These are phyloP conservation scores for Apocrypta bakeri DNA, from an alignment of 1,140 invertebrate genomes.

Conservation along the genomic window DNA sequence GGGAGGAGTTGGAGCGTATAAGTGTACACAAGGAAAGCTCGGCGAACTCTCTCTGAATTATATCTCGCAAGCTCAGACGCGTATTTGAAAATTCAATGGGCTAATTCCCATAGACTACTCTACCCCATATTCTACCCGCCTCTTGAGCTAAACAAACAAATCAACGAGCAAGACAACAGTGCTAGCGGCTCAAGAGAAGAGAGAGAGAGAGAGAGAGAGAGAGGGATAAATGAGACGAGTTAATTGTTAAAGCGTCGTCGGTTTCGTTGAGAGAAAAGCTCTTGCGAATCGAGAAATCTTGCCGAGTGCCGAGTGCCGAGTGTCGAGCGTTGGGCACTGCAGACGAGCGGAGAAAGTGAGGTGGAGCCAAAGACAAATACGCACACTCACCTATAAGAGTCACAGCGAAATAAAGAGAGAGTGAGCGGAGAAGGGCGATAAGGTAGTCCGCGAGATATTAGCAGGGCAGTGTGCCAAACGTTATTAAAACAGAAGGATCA, in stretches of 20 bases:
- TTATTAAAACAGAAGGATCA: slow-evolving; percentile 59
- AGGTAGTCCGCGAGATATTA: slow-evolving; percentile 52
- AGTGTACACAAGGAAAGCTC: no score
- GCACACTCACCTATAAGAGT: not conserved
- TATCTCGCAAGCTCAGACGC: not conserved
- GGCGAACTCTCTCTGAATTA: not conserved
- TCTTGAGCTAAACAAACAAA: slow-evolving; percentile 35
- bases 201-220: no score
- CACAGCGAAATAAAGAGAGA: not conserved
- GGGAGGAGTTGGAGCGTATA: no score
- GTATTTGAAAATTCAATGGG: slow-evolving; percentile 27
- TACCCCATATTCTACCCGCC: not conserved
- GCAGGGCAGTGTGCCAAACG: slow-evolving; percentile 58
- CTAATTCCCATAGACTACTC: not conserved
- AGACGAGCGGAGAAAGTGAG: not conserved
- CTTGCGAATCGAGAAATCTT: not conserved
- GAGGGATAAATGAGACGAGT: slow-evolving; percentile 7
- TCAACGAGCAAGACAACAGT: not conserved
- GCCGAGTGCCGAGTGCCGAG: not conserved
- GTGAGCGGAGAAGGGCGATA: not conserved
- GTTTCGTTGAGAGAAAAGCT: not conserved
- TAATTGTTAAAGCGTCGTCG: slow-evolving; percentile 13
- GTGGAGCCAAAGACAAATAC: slow-evolving; percentile 4
- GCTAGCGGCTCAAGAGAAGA: no score
- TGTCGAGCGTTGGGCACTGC: no score